Conservation (phyloP, 1,140 invertebrate genomes). For the Leptonema lineaticorne region DNA sequence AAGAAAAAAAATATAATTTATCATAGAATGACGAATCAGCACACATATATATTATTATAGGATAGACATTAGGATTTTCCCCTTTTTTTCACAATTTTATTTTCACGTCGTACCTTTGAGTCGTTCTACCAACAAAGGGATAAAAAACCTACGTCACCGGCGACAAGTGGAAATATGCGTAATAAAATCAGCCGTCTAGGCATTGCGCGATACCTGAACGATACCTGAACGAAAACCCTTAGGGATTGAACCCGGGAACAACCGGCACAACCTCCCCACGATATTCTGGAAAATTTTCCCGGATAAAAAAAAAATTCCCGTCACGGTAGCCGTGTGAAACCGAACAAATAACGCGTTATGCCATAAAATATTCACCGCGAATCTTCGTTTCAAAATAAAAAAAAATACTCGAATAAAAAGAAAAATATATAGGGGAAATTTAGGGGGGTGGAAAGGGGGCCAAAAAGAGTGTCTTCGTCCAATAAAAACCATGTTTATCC, state of each 20-base stretch:
- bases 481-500: background rate
- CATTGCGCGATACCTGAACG: slow-evolving; percentile 3
- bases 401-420: too few species aligned
- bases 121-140: background rate
- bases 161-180: slow-evolving; percentile 41
- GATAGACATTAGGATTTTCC: too few species aligned
- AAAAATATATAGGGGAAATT: too few species aligned
- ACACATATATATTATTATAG: too few species aligned
- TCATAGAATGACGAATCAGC: too few species aligned
- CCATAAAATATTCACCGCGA: slow-evolving; percentile 40
- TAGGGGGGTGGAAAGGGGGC: too few species aligned
- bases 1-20: too few species aligned
- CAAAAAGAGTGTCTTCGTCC: background rate
- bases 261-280: too few species aligned
- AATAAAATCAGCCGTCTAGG: slow-evolving; percentile 39
- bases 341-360: slow-evolving; percentile 43
- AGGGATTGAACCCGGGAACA: too few species aligned
- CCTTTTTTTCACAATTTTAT: too few species aligned
- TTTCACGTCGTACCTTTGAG: background rate
- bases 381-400: background rate
- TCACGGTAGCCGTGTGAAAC: slow-evolving; percentile 39
- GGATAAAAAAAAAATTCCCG: slow-evolving; percentile 28
- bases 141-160: slow-evolving; percentile 23
- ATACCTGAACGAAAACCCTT: background rate
- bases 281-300: too few species aligned